phyloP scores from a whole-genome alignment of 2,797 vertebrate genomes.

The Coilia nasus region DNA sequence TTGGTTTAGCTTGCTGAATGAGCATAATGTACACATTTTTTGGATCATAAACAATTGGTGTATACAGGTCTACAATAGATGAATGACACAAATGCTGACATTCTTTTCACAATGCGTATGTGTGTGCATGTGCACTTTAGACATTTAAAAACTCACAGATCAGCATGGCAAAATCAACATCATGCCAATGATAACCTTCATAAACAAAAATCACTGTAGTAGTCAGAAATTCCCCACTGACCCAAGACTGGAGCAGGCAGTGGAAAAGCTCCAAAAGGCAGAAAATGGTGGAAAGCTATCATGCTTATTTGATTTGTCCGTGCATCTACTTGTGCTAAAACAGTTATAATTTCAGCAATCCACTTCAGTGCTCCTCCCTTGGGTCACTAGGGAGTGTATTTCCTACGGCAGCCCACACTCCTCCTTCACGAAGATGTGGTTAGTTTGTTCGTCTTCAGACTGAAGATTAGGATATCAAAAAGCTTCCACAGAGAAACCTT shows the following conservation, averaged over 20 bases:
- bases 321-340: constrained; percentile 32
- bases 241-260: neutral
- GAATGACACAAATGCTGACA: neutral
- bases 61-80: neutral
- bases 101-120: neutral
- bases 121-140: neutral
- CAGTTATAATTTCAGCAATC: constrained; percentile 51
- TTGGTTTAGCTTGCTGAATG: constrained; percentile 8
- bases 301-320: constrained; percentile 8
- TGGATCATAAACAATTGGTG: neutral
- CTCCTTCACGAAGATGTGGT: neutral
- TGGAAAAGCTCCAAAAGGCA: constrained; percentile 2
- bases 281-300: constrained; percentile 22
- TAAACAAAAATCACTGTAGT: neutral
- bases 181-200: neutral
- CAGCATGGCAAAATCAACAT: neutral
- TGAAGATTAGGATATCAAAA: constrained; percentile 5
- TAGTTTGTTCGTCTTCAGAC: constrained; percentile 7
- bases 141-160: too few species aligned
- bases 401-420: neutral
- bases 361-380: constrained; percentile 48
- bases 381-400: constrained; percentile 40
- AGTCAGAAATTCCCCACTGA: neutral
- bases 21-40: constrained; percentile 7
- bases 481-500: constrained; percentile 3